Evolutionary conservation across 2,888 invertebrate species (phyloP), one percentile per base, ranked within the genome.

Genomic region (Thereva unica): DNA sequence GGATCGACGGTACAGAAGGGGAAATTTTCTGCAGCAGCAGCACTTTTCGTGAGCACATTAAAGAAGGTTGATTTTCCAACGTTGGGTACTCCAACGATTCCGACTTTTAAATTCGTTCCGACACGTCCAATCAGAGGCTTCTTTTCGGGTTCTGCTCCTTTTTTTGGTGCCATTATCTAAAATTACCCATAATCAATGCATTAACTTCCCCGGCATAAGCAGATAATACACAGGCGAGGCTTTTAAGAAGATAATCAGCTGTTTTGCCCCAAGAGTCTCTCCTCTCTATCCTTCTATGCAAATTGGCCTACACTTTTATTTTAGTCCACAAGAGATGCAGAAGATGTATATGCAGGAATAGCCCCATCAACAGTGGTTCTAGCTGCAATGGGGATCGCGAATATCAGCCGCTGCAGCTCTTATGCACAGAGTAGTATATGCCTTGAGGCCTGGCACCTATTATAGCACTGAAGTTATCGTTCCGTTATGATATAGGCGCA

Each of bases 1-100:
- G 99, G 99, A 83, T 99, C 97, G 80, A 99, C 99, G 81, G 99
- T 99, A 85, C 99, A 99, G 86, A 99, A 99, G 1, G 99, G 98
- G 79, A 98, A 99, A 81, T 99, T 99, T 80, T 98, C 99, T 61
- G 99, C 99, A 65, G 96, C 91, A 5, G 95, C 98, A 76, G 93
- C 91, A 79, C 97, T 97, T 81, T 98, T 96, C 40, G 99, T 99
- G 71, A 99, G 83, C 35, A 98, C 97, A 83, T 99, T 99, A 86
- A 99, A 99, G 84, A 99, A 98, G 59, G 99, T 98, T 6, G 97
- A 97, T 83, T 99, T 99, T 69, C 98, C 99, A 70, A 99, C 98
- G 85, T 99, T 99, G 38, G 99, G 99, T 66, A 99, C 88, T 56
- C 93, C 93, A 69, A 95, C 93, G 77, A 99, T 97, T 68, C 99